Base-by-base conservation (phyloP, 2,888 invertebrate genomes). In the Auanema sp. region DNA sequence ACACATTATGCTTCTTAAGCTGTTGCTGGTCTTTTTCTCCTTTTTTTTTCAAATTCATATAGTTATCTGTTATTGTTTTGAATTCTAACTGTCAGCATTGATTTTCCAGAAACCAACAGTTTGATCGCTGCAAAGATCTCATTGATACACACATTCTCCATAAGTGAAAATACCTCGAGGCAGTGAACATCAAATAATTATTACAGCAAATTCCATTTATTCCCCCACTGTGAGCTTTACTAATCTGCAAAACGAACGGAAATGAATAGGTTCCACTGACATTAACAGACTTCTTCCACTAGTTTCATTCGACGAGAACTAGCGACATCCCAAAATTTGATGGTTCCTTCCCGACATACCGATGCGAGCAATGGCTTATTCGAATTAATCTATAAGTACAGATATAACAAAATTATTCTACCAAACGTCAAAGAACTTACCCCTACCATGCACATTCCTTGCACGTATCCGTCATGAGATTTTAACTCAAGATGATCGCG, bases 301-400 rank as follows among this genome's bases (percentile, higher is more conserved):
- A 76, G 59, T 33, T 89, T 89, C 58, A 90, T 84, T 55, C 87
- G 86, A 54, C 87, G 86, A 64, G 90, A 90, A 68, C 89, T 89
- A 57, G 89, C 89, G 0, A 88, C 85, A 80, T 89, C 88, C 92
- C 92, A 92, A 76, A 91, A 87, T 75, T 91, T 90, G 73, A 92
- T 86, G 72, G 88, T 87, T 33, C 90, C 91, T 81, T 89, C 90
- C 41, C 92, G 89, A 72, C 92, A 92, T 71, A 90, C 90, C 3
- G 76, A 75, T 0, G 68, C 70, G 4, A 77, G 58, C 11, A 71
- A 47, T 16, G 56, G 54, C n/a, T 44, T 25, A 2, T 54, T 56
- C 14, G 49, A 47, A 18, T 8, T 11, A 21, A 21, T 2, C 11
- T 11, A 47, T 47, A 5, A 0, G 2, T 8, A 47, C 21, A 16